Percentiles rank a stretch among this genome's conserved stretches.
phyloP scores from a whole-genome alignment of 2,113 vertebrate species.

The Cebidichthys violaceus region DNA sequence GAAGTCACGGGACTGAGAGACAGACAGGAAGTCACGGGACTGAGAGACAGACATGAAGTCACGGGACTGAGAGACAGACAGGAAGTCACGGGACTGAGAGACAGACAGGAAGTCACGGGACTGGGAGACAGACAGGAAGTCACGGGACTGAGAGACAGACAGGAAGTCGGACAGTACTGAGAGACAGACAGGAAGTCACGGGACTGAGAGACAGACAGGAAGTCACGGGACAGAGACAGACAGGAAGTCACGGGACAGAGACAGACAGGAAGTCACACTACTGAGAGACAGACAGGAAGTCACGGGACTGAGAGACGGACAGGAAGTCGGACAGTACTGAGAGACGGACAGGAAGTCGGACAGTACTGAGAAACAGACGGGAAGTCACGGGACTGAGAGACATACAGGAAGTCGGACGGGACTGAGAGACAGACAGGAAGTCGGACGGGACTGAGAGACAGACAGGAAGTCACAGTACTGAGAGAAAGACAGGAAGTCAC shows the following conservation, averaged over 20 bases:
- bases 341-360: no score
- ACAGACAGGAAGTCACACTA: neutral
- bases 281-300: no score
- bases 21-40: neutral
- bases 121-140: neutral
- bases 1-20: neutral
- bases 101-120: neutral
- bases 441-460: no score
- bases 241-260: neutral
- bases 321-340: no score
- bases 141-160: neutral
- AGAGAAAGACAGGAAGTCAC: no score
- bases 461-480: no score
- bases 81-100: neutral
- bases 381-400: no score
- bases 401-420: no score
- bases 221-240: no score
- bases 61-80: neutral
- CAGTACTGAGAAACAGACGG: no score
- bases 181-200: neutral
- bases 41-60: neutral
- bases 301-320: neutral
- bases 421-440: no score
- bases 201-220: neutral
- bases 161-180: neutral